Evolutionary conservation across 2,113 vertebrate genomes (phyloP).

Genomic region (Fregetta grallaria): DNA sequence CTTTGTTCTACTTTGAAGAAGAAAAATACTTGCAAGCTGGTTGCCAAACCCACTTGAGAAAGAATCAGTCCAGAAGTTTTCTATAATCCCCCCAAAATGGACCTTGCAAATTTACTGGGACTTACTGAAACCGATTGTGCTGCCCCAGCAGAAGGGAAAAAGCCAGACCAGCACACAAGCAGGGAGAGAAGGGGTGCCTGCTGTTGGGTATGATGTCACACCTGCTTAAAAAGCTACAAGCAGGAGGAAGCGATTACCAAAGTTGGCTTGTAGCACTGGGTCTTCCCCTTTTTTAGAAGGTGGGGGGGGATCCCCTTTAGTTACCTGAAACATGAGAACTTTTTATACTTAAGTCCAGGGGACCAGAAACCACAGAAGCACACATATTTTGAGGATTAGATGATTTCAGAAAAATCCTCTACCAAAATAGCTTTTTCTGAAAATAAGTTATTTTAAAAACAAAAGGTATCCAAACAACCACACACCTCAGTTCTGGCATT

Average conservation of each 20-base stretch:
- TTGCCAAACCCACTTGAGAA: neutral
- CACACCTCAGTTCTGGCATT: neutral
- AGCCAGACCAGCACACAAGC: neutral
- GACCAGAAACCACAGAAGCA: neutral
- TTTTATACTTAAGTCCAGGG: neutral
- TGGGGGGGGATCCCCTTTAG: neutral
- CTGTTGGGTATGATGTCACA: neutral
- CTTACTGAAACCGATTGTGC: rapidly evolving
- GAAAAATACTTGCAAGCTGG: neutral
- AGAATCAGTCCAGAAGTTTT: neutral
- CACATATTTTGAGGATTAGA: neutral
- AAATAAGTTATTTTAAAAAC: neutral
- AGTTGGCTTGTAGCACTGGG: neutral
- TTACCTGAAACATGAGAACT: neutral
- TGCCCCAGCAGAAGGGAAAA: neutral
- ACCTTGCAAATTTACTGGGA: neutral
- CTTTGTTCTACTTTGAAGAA: neutral
- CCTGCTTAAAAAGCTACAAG: neutral
- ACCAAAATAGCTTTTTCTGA: neutral
- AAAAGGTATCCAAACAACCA: neutral
- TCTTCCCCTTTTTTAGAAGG: neutral
- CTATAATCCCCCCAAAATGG: neutral
- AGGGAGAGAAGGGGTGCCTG: neutral
- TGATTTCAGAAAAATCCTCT: neutral
- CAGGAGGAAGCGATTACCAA: neutral